Base-by-base conservation (phyloP, 2,797 vertebrate species). In the Cheirogaleus major region DNA sequence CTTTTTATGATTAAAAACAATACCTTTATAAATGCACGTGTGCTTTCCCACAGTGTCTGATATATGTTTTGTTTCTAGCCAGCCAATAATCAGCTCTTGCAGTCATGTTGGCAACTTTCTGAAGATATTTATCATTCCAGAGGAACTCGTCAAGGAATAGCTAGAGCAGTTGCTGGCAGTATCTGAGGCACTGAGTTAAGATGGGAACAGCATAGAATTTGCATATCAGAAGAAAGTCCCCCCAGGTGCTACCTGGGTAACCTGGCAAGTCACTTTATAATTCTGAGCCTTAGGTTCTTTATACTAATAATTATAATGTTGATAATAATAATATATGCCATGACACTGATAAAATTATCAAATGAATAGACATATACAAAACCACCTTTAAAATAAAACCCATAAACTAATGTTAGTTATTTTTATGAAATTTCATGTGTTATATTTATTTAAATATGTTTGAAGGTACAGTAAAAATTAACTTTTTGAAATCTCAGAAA, bases 1-100 rank as follows among this genome's bases (percentile, higher is more conserved):
- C 41, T 83, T 98, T 94, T 67, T 75, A 43, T 59, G 93, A 95
- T 96, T 96, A 96, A 95, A 96, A 98, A 96, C 93, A 95, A 93
- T 81, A 52, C 78, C 14, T 95, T 85, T 76, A 18, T 91, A 91
- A 92, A 86, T 65, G 72, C 18, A 45, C 55, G 84, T 38, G 80
- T 92, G n/a, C 23, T 90, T 90, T 61, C 50, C 86, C 65, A 61
- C 65, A 43, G 30, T 38, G 45, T 87, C 91, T 93, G 86, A 96
- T 95, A 32, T 45, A 93, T 79, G 80, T 72, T 90, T 93, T 82
- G 72, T 93, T 92, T 95, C 79, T 63, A 93, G 65, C 22, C 79
- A 96, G 89, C 70, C 83, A 94, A 92, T 93, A 87, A 84, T 93
- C 86, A 78, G 82, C 57, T 87, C 83, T 84, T 87, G 76, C n/a